Base-by-base conservation (phyloP, 2,888 invertebrate genomes). In the Allacma fusca region DNA sequence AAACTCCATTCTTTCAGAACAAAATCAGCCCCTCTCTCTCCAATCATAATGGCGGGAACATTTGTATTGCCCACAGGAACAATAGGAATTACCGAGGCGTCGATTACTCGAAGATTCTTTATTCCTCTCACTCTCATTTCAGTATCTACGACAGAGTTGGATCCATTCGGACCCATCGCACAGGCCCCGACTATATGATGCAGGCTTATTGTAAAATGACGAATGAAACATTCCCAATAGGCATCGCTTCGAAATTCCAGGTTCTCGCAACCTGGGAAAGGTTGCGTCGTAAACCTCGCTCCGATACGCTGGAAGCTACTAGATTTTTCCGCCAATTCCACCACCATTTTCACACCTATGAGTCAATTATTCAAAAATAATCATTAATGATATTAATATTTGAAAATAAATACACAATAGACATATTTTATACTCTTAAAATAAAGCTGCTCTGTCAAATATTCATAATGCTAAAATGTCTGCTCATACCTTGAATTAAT, bases 11-110 rank as follows among this genome's bases (percentile, higher is more conserved):
- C 70, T 5, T 79, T 68, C 75, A 83, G 81, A 50, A 87, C 86
- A 68, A 86, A 72, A 80, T 86, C 86, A 0, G 86, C 83, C 0
- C 85, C 86, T 78, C 86, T 86, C 79, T 87, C 87, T 2, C 85
- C 87, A 13, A 87, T 85, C 87, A 87, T 87, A 21, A 86, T 85
- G n/a, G 74, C n/a, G 0, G 71, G 64, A 21, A 71, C 77, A 34
- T 77, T 40, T 12, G 77, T 77, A 65, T 77, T 77, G 19, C 69
- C 59, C 13, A 77, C 40, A 9, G 77, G 77, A 29, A 77, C 67
- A n/a, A 57, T 57, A 2, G 72, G 71, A 62, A 71, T 71, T 1
- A 77, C 43, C 1, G 81, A 81, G 21, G 80, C 79, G 65, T 82
- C 82, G n/a, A 81, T 76, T 2, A 82, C 81, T 40, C 83, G 64